Percentiles rank a stretch among this genome's conserved stretches.
Conservation (phyloP, 37 sponge, comb jelly and placozoan species). For the Aplysina aerophoba region DNA sequence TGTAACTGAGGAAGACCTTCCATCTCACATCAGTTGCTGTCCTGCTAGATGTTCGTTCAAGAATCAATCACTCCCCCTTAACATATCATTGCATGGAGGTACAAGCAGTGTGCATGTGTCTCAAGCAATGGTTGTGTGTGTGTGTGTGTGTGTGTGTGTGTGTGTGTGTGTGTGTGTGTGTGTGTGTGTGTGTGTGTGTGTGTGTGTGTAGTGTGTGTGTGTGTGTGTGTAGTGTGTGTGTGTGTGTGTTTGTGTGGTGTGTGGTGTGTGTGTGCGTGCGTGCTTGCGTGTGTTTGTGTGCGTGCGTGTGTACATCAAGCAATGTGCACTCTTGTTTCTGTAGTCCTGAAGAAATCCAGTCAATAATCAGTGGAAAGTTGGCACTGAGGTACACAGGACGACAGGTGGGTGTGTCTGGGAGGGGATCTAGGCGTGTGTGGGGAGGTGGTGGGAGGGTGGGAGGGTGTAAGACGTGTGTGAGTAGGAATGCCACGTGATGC, state of each 20-base stretch:
- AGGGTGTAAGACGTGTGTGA: not conserved
- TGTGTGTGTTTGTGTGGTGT: too few species aligned
- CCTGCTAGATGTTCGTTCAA: too few species aligned
- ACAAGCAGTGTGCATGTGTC: not conserved
- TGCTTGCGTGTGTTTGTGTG: too few species aligned
- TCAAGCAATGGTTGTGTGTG: not conserved
- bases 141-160: not conserved
- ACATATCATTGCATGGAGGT: not conserved
- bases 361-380: constrained; percentile 88
- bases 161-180: not conserved
- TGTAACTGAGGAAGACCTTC: too few species aligned
- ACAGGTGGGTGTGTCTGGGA: constrained; percentile 47
- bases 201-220: not conserved
- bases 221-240: too few species aligned
- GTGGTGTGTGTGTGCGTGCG: constrained; percentile 4
- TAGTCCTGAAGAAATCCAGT: constrained; percentile 93
- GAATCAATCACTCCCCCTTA: too few species aligned
- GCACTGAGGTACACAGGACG: constrained; percentile 80
- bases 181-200: too few species aligned
- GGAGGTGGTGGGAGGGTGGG: not conserved
- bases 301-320: too few species aligned
- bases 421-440: too few species aligned
- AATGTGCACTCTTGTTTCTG: too few species aligned
- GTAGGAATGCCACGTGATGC: not conserved
- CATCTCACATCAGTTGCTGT: too few species aligned